Evolutionary conservation across 2,888 invertebrate species (phyloP), one percentile per base, ranked within the genome.

Genomic region (Nemotelus pantherinus): DNA sequence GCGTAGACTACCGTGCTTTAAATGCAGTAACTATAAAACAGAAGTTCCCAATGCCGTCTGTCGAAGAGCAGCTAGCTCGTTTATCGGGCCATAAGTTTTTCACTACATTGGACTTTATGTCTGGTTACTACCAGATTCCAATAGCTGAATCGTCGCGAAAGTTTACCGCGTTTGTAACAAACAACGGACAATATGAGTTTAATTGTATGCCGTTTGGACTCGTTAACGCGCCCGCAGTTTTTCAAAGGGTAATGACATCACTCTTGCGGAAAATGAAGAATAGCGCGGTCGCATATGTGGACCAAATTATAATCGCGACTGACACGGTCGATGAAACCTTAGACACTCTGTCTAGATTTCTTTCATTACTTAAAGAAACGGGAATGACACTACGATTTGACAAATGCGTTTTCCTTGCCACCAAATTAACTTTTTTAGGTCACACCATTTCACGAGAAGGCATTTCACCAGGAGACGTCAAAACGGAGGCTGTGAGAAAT

Each of bases 121-220:
- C 64, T 25, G 44, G 80, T 1, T 81, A 80, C 64, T 79, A 81
- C 41, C 81, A 81, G 76, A 80, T 81, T 3, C 78, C 79, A 5
- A 44, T 64, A 3, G 39, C 3, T 10, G 64, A 64, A n/a, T 6
- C 3, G 3, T 64, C 64, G 44, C 41, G 64, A 39, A 64, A 64
- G 7, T 64, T 39, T 41, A 64, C 64, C 4, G 64, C 64, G 39
- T 64, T 64, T n/a, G 25, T 64, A 3, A 64, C 25, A 10, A 64
- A 64, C 41, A 44, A 44, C 9, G 64, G 64, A 41, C 64, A 64
- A 39, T 64, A 43, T n/a, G 64, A 64, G 39, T 64, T 64, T 44
- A 64, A 64, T n/a, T n/a, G n/a, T n/a, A n/a, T n/a, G n/a, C n/a
- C n/a, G n/a, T n/a, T 70, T 70, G n/a, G n/a, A n/a, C 39, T 57